Conservation (phyloP, 2,113 vertebrate species). For the Lagopus muta region DNA sequence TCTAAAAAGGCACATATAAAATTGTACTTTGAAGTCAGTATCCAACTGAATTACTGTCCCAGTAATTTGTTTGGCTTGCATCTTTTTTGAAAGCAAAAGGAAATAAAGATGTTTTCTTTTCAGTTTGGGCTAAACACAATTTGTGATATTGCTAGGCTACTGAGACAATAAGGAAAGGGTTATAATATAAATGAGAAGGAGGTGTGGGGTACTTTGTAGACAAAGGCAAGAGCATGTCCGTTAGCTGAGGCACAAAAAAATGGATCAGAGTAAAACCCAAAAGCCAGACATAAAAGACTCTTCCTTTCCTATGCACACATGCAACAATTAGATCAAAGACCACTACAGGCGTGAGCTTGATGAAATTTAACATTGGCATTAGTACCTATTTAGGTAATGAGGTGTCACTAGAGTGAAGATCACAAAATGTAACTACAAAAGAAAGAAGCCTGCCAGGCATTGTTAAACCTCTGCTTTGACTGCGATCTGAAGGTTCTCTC, state of each 20-base stretch:
- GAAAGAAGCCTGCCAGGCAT: constrained; percentile 46
- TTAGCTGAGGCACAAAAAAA: not conserved
- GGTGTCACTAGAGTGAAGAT: constrained; percentile 6
- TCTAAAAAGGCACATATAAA: not conserved
- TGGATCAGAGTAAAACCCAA: not conserved
- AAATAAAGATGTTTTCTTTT: not conserved
- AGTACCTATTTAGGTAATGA: constrained; percentile 33
- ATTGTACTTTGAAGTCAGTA: not conserved
- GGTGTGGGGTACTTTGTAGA: not conserved
- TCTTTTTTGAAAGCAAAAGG: not conserved
- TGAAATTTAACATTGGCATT: constrained; percentile 2
- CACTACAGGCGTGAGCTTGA: not conserved
- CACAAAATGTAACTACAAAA: constrained; percentile 39
- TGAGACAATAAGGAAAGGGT: not conserved
- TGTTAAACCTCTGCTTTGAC: constrained; percentile 27
- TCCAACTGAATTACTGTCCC: not conserved
- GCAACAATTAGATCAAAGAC: constrained; percentile 25
- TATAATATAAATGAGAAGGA: not conserved
- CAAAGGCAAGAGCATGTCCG: not conserved
- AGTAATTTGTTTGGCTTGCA: not conserved
- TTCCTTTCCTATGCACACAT: not conserved
- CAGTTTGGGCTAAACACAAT: not conserved
- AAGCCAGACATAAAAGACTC: not conserved
- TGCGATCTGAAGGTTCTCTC: not conserved
- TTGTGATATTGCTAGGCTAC: not conserved